Evolutionary conservation across 2,113 vertebrate species (phyloP).

Genomic region (Carassius auratus): DNA sequence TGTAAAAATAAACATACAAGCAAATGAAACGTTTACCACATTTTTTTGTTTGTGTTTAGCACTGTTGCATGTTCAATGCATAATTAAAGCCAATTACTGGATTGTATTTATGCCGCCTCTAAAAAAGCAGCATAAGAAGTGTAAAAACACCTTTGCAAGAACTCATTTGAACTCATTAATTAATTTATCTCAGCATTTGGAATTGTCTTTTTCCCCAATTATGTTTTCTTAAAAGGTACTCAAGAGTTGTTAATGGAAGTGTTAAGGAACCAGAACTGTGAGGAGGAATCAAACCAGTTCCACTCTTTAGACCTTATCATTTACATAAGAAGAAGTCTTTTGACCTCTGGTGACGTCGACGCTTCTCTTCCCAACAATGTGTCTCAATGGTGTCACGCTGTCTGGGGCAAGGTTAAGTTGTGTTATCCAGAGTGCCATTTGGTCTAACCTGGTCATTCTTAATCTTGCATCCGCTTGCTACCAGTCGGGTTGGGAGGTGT

Average conservation of each 20-base stretch:
- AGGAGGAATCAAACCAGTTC: too few relatives aligned
- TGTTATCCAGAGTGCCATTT: background rate
- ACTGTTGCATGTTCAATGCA: background rate
- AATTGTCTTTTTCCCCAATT: too few relatives aligned
- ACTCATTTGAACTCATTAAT: background rate
- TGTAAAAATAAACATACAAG: too few relatives aligned
- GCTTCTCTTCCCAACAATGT: background rate
- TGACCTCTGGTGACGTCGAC: background rate
- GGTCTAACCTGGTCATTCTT: constrained; percentile 8
- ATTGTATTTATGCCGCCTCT: background rate
- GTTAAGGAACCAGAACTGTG: background rate
- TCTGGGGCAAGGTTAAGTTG: background rate
- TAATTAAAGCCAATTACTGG: background rate
- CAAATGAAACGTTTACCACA: too few relatives aligned
- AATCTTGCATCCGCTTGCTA: background rate
- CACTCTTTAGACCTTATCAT: too few relatives aligned
- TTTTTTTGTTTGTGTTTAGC: background rate
- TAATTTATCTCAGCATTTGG: background rate
- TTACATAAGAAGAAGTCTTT: background rate
- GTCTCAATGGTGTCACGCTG: background rate
- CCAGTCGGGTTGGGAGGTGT: background rate
- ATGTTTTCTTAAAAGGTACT: background rate
- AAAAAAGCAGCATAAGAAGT: background rate
- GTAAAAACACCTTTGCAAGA: background rate
- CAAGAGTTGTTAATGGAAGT: background rate